Evolutionary conservation across 1,140 invertebrate genomes (phyloP).

Genomic region (Drosophila jambulina): DNA sequence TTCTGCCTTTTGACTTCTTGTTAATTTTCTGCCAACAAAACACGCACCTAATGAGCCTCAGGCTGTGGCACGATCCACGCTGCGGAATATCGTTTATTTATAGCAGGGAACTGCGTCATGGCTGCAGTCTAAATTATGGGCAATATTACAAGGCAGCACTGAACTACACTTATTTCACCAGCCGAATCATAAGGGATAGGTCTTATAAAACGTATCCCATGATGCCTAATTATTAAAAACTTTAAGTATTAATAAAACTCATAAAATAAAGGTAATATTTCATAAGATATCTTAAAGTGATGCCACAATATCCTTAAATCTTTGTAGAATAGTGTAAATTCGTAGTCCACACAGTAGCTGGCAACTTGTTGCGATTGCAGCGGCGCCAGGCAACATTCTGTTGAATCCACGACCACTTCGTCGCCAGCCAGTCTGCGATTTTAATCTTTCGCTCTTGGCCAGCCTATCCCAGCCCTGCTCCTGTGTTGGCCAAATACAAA

Average conservation of each 20-base stretch:
- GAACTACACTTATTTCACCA: not conserved
- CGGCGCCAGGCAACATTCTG: conserved; percentile 60
- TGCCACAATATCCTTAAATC: not conserved
- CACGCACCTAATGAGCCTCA: conserved; percentile 65
- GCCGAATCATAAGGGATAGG: not conserved
- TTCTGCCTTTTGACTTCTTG: conserved; percentile 11
- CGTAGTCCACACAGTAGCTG: conserved; percentile 15
- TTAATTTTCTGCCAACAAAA: conserved; percentile 33
- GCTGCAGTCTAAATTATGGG: conserved; percentile 64
- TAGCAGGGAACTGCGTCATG: conserved; percentile 34
- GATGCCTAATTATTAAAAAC: too few species aligned
- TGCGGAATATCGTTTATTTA: conserved; percentile 50
- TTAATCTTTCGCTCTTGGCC: conserved; percentile 57
- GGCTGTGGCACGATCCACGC: conserved; percentile 43
- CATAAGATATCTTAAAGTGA: not conserved
- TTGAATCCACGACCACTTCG: conserved; percentile 43
- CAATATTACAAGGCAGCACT: conserved; percentile 44
- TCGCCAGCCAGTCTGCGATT: conserved; percentile 75
- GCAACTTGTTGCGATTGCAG: conserved; percentile 62
- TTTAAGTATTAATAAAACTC: not conserved
- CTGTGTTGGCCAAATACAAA: conserved; percentile 51
- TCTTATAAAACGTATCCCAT: too few species aligned
- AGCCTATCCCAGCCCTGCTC: conserved; percentile 27
- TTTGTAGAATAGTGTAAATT: conserved; percentile 13
- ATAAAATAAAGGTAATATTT: not conserved